phyloP scores from a whole-genome alignment of 1,140 invertebrate genomes.

The Penaeus japonicus region DNA sequence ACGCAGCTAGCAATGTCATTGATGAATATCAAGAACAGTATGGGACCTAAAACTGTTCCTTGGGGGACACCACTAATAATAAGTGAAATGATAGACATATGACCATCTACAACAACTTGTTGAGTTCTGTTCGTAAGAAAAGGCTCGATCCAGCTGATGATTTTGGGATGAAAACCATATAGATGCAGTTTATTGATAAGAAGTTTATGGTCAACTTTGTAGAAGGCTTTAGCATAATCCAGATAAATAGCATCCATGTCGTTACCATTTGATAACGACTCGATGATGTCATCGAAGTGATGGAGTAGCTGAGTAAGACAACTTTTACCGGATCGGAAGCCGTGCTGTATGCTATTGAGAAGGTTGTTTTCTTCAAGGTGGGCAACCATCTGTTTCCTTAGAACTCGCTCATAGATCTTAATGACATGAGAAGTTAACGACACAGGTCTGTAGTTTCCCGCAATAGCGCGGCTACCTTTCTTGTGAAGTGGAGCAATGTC shows the following conservation, averaged over 20 bases:
- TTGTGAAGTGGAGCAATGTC: no score
- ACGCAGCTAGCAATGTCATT: neutral
- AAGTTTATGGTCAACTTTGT: constrained; percentile 16
- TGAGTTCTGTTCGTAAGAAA: constrained; percentile 18
- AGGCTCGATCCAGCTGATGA: neutral
- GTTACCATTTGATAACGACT: constrained; percentile 8
- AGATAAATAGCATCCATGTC: neutral
- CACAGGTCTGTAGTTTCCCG: no score
- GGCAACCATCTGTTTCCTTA: neutral
- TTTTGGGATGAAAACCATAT: neutral
- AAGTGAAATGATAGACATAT: neutral
- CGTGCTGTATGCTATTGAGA: neutral
- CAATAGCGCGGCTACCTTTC: no score
- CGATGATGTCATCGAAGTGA: constrained; percentile 8
- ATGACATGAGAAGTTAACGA: no score
- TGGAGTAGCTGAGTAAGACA: neutral
- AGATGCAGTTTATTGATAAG: neutral
- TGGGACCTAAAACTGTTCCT: neutral
- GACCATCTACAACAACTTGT: neutral
- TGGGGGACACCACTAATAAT: constrained; percentile 27
- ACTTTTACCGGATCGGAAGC: constrained; percentile 8
- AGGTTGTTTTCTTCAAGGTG: neutral
- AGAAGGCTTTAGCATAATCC: neutral
- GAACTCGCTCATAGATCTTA: neutral
- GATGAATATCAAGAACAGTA: constrained; percentile 13